These are phyloP conservation scores for Formicarius rufipectus DNA, from an alignment of 2,113 vertebrate species.

Conservation along the genomic window DNA sequence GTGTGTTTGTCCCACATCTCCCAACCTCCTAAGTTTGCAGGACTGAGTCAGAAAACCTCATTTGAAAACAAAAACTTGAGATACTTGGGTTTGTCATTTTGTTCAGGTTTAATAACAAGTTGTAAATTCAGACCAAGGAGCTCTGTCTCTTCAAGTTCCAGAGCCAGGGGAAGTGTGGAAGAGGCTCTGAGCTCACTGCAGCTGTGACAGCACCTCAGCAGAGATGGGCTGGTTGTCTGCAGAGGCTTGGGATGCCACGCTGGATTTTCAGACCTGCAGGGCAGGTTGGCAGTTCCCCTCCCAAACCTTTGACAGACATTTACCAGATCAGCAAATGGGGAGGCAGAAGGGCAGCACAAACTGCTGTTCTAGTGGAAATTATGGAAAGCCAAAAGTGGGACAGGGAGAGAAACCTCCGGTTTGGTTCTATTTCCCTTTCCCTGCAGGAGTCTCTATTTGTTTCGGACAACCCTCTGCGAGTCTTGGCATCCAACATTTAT, in stretches of 20 bases:
- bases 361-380: not conserved
- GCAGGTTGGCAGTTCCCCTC: not conserved
- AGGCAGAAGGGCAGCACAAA: not conserved
- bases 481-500: not conserved
- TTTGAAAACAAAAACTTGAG: not conserved
- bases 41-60: not conserved
- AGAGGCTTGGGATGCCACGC: not conserved
- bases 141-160: not conserved
- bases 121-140: not conserved
- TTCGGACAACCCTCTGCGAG: not conserved
- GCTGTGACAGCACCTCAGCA: not conserved
- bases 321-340: not conserved
- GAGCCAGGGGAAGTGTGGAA: not conserved
- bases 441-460: not conserved
- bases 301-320: not conserved
- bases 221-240: not conserved
- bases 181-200: not conserved
- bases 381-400: not conserved
- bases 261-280: not conserved
- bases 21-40: not conserved
- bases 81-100: not conserved
- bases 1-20: slow-evolving; percentile 1
- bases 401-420: not conserved
- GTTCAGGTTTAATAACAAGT: not conserved
- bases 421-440: not conserved